Conservation (phyloP, 2,113 vertebrate genomes). For the Misgurnus mizolepis region DNA sequence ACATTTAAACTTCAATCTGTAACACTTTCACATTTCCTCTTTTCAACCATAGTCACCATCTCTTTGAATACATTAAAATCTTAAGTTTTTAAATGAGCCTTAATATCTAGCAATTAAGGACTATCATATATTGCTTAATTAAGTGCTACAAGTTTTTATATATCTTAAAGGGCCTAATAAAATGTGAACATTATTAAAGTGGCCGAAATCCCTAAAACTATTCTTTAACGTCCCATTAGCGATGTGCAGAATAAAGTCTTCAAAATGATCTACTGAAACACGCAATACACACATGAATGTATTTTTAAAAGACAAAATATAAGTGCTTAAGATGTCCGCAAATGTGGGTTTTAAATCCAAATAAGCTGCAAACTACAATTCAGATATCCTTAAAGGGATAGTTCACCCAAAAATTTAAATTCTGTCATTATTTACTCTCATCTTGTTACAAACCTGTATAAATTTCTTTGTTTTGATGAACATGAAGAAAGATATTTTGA, state of each 20-base stretch:
- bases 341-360: background rate
- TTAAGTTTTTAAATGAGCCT: background rate
- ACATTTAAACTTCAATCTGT: background rate
- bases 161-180: background rate
- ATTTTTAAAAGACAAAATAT: background rate
- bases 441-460: too few species aligned
- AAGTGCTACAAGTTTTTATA: background rate
- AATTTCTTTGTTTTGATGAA: background rate
- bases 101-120: background rate
- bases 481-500: too few species aligned
- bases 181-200: background rate
- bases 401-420: too few species aligned
- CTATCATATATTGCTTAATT: background rate
- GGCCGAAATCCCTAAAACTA: too few species aligned
- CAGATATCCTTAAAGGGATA: background rate
- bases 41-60: background rate
- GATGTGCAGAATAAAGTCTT: background rate
- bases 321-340: background rate
- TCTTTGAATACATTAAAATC: background rate
- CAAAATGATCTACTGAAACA: too few species aligned
- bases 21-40: background rate
- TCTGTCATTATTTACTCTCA: too few species aligned
- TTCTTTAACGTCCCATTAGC: too few species aligned
- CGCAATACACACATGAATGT: too few species aligned
- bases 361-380: background rate